Conservation (phyloP, 2,797 vertebrate genomes). For the Catamblyrhynchus diadema region DNA sequence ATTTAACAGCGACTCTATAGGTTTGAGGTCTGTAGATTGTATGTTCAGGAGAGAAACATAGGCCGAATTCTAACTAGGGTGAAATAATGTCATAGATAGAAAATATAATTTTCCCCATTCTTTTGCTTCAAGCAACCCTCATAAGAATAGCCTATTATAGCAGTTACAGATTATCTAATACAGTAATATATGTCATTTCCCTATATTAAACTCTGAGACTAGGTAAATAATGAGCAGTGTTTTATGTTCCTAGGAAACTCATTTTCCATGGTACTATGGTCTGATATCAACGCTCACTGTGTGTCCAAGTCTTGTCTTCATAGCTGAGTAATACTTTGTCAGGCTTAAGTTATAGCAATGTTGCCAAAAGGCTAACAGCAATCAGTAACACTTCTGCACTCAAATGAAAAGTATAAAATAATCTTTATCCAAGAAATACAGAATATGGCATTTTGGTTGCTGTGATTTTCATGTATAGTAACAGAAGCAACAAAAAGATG, state of each 20-base stretch:
- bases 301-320: conserved; percentile 39
- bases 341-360: not conserved
- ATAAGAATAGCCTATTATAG: not conserved
- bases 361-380: not conserved
- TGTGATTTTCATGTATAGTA: not conserved
- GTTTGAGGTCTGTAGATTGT: not conserved
- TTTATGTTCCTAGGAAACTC: conserved; percentile 31
- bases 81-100: not conserved
- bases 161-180: not conserved
- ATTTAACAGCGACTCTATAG: not conserved
- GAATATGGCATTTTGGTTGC: not conserved
- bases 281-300: conserved; percentile 16
- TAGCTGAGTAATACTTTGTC: conserved; percentile 37
- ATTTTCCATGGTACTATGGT: conserved; percentile 24
- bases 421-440: not conserved
- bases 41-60: not conserved
- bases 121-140: not conserved
- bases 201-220: not conserved
- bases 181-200: not conserved
- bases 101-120: not conserved
- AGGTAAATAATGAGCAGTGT: conserved; percentile 2
- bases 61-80: not conserved
- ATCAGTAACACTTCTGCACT: not conserved
- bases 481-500: conserved; percentile 5
- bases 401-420: not conserved